Conservation (phyloP, 1,140 invertebrate species). For the Hypsibius dujardini region DNA sequence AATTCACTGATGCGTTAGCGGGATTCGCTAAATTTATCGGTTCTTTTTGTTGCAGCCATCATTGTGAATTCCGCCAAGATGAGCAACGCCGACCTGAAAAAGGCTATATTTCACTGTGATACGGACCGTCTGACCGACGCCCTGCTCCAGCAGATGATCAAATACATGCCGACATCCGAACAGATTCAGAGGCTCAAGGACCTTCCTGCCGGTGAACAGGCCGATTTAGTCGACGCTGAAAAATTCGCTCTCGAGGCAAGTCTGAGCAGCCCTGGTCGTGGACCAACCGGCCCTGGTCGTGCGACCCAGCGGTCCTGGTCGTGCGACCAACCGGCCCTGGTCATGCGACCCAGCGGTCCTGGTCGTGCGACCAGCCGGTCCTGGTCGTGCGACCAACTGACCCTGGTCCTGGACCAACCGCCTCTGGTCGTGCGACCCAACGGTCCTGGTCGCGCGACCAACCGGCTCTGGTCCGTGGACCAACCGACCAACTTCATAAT, state of each 20-base stretch:
- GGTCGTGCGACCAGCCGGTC: too few relatives aligned
- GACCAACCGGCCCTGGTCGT: too few relatives aligned
- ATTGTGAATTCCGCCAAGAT: constrained; percentile 72
- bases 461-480: too few relatives aligned
- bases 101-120: constrained; percentile 64
- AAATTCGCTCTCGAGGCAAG: constrained; percentile 79
- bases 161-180: constrained; percentile 73
- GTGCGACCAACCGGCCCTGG: too few relatives aligned
- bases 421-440: too few relatives aligned
- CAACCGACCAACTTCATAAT: neutral
- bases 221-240: constrained; percentile 75
- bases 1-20: constrained; percentile 17
- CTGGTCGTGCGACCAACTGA: too few relatives aligned
- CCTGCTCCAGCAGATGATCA: constrained; percentile 39
- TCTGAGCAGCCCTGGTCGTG: neutral
- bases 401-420: too few relatives aligned
- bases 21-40: neutral
- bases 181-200: constrained; percentile 63
- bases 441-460: too few relatives aligned
- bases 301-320: too few relatives aligned
- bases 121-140: constrained; percentile 59
- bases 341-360: too few relatives aligned
- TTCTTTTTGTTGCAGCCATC: constrained; percentile 41
- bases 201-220: constrained; percentile 52
- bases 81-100: constrained; percentile 62